Conservation (phyloP, 2,113 vertebrate species). For the Saguinus midas region DNA sequence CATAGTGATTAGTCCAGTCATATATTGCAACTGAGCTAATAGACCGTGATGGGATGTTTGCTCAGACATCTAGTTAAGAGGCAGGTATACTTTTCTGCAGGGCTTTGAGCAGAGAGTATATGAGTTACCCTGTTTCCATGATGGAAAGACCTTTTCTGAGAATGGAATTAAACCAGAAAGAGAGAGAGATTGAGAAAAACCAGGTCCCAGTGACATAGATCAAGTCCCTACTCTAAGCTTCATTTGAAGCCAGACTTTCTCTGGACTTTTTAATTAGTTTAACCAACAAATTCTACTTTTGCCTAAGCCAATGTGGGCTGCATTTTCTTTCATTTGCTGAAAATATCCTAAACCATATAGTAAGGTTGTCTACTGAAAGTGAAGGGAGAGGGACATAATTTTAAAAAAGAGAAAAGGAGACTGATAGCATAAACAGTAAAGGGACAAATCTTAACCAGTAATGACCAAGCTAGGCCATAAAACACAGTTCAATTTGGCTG, state of each 20-base stretch:
- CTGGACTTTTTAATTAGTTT: slow-evolving; percentile 18
- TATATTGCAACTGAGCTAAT: background rate
- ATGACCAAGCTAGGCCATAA: slow-evolving; percentile 59
- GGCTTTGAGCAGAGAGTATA: background rate
- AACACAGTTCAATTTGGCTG: slow-evolving; percentile 59
- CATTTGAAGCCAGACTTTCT: background rate
- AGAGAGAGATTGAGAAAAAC: background rate
- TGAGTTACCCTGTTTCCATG: background rate
- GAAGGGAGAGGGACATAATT: background rate
- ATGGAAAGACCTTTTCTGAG: background rate
- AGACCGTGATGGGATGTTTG: background rate
- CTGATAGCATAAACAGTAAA: slow-evolving; percentile 57
- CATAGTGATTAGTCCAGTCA: background rate
- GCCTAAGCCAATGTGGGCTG: background rate
- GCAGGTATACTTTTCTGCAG: background rate
- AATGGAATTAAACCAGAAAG: background rate
- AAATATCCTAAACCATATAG: slow-evolving; percentile 29
- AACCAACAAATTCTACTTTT: slow-evolving; percentile 62
- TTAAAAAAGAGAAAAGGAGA: slow-evolving; percentile 31
- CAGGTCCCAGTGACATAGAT: background rate
- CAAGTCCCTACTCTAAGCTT: background rate
- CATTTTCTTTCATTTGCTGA: slow-evolving; percentile 48
- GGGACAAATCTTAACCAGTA: slow-evolving; percentile 54
- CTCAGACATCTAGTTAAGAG: background rate
- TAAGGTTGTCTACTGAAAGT: background rate